Percentiles rank a stretch among this genome's conserved stretches.
Conservation (phyloP, 2,797 vertebrate genomes). For the Calcarius lapponicus region DNA sequence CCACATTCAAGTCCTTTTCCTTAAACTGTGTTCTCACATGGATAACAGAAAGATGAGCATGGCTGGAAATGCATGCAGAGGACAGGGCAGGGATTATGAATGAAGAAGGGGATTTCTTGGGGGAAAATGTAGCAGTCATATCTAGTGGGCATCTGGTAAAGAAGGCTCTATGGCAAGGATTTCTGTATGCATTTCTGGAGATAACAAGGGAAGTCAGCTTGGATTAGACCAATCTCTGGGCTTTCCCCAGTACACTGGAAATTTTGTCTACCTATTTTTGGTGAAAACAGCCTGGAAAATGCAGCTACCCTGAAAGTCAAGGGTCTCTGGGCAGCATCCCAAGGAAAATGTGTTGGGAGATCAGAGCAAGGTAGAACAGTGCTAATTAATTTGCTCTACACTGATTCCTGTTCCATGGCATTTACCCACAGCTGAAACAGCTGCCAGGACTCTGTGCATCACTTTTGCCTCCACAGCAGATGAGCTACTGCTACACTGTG, state of each 20-base stretch:
- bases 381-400: background rate
- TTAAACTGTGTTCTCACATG: background rate
- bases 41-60: rapidly evolving
- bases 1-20: background rate
- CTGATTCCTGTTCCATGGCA: background rate
- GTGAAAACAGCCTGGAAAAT: background rate
- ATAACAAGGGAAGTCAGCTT: background rate
- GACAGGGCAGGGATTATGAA: background rate
- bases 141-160: background rate
- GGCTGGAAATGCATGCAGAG: background rate
- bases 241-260: background rate
- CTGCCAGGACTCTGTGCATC: background rate
- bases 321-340: background rate
- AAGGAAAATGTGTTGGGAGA: background rate
- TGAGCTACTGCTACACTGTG: background rate
- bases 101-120: background rate
- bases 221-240: background rate
- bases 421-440: background rate
- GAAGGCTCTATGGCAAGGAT: background rate
- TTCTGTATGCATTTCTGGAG: background rate
- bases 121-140: background rate
- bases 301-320: background rate
- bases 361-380: background rate
- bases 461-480: background rate
- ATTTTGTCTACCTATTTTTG: background rate